A percentile compares a stretch with the other conserved stretches of the same genome.
These are phyloP conservation scores for Caenorhabditis elegans DNA, from an alignment of 1,140 invertebrate genomes.

Conservation along the genomic window WBcel235 BX284606.5:13141501-13142000, in stretches of 20 bases:
- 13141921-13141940: too few species aligned
- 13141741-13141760: not conserved
- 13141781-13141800: too few species aligned
- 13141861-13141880: too few species aligned
- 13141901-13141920: too few species aligned
- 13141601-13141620: not conserved
- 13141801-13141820: too few species aligned
- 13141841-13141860: too few species aligned
- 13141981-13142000: too few species aligned
- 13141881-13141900: too few species aligned
- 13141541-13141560: not conserved
- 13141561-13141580: conserved; percentile 20
- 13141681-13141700: not conserved
- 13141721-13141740: not conserved
- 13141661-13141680: not conserved
- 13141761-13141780: not conserved
- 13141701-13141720: not conserved
- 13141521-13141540: conserved; percentile 23
- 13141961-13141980: too few species aligned
- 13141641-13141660: not conserved
- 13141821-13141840: too few species aligned
- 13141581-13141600: not conserved
- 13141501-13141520: not conserved
- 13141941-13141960: too few species aligned
- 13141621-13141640: not conserved